Base-by-base conservation (phyloP, 2,113 vertebrate species). In the Cettia cetti region DNA sequence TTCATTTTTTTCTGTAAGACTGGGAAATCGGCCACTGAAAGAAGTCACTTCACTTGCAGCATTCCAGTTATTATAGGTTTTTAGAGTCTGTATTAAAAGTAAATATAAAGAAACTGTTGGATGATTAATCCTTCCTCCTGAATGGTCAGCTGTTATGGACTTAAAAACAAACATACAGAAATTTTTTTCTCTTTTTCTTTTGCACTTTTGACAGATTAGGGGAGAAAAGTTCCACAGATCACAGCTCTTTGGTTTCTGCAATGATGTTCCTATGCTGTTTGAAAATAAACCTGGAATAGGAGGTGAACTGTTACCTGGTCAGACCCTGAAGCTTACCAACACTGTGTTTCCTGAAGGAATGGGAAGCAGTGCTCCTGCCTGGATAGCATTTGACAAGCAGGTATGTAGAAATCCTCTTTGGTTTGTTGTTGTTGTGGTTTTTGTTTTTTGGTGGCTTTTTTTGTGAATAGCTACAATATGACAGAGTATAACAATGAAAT, bases 341-440 rank as follows among this genome's bases (percentile, higher is more conserved):
- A 98, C 97, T 9, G 80, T 94, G 16, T 99, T 97, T 94, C 98
- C 98, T 49, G 95, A 57, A 94, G 98, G 68, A 83, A 53, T 92
- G 2, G 98, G 98, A 84, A 85, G 68, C 26, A 70, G 69, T 54
- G 57, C 81, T 23, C 99, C 99, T 33, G 92, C 98, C 17, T 99
- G 99, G 99, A 76, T 99, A 37, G 98, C 97, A 87, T 99, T 99
- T 95, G 98, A 99, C 96, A 99, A 99, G 94, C 98, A 99, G 98
- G 99, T 99, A 94, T 53, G 97, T 91, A 84, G 53, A 72, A 84
- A 86, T 9, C 18, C n/a, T 17, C 7, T 53, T 16, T 21, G 42
- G 42, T 49, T 35, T 42, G 11, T 24, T 27, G n/a, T n/a, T n/a
- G n/a, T n/a, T n/a, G n/a, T n/a, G n/a, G n/a, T n/a, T n/a, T n/a